These are phyloP conservation scores for Hippocampus kuda DNA, from an alignment of 2,797 vertebrate species.

Conservation along the genomic window DNA sequence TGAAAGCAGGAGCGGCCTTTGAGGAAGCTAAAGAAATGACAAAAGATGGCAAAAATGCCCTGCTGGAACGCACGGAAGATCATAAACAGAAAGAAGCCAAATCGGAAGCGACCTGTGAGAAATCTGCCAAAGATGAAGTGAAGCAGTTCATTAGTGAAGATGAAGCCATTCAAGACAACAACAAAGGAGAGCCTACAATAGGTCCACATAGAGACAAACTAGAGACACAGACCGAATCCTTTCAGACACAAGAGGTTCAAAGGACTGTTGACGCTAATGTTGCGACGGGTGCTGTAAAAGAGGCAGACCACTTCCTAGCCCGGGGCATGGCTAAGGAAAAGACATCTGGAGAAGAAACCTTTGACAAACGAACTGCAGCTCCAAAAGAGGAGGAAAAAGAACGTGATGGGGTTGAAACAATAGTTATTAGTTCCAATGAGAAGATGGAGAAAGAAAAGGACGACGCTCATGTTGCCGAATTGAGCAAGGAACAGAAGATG, in stretches of 20 bases:
- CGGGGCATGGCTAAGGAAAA: conserved; percentile 14
- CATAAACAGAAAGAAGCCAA: conserved; percentile 15
- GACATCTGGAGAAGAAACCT: conserved; percentile 11
- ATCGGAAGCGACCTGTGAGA: conserved; percentile 15
- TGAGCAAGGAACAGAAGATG: conserved; percentile 66
- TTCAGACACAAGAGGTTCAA: conserved; percentile 20
- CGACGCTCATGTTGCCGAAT: conserved; percentile 55
- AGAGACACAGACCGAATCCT: conserved; percentile 3
- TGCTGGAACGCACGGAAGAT: conserved; percentile 9
- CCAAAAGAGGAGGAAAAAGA: conserved; percentile 25
- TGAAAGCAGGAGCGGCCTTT: conserved; percentile 6
- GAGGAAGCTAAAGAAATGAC: conserved; percentile 23
- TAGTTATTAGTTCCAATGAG: conserved; percentile 27
- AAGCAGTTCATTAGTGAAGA: not conserved
- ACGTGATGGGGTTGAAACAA: conserved; percentile 18
- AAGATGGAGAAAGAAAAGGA: conserved; percentile 60
- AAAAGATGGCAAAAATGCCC: conserved; percentile 8
- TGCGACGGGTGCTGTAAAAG: conserved; percentile 26
- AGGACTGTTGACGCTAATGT: conserved; percentile 24
- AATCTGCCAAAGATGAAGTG: conserved; percentile 13
- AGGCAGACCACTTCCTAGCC: conserved; percentile 4
- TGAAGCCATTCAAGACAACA: not conserved
- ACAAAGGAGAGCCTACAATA: not conserved
- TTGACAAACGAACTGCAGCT: conserved; percentile 14
- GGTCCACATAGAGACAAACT: not conserved